These are phyloP conservation scores for Clupea harengus DNA, from an alignment of 2,113 vertebrate genomes.

Conservation along the genomic window DNA sequence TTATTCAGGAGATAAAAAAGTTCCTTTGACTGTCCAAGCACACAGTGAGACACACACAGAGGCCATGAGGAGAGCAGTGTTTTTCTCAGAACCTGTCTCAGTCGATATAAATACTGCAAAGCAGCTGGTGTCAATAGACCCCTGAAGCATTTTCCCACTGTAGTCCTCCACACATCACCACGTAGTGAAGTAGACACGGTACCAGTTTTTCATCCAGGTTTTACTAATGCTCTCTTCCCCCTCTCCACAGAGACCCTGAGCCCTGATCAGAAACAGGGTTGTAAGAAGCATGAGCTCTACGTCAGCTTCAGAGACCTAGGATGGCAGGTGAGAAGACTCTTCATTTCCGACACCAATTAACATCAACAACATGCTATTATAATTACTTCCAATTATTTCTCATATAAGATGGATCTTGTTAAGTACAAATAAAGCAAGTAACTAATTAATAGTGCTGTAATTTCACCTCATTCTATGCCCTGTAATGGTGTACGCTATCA, in stretches of 20 bases:
- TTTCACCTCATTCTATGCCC: no score
- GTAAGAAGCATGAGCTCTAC: constrained; percentile 95
- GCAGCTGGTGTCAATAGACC: neutral
- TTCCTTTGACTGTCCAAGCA: neutral
- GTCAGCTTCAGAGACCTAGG: constrained; percentile 97
- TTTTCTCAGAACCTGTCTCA: neutral
- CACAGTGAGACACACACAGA: neutral
- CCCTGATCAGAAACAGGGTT: constrained; percentile 85
- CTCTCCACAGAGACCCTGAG: constrained; percentile 80
- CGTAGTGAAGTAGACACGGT: neutral
- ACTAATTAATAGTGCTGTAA: neutral
- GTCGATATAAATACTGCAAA: neutral
- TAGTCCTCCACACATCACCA: neutral
- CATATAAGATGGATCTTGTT: no score
- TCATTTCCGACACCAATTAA: no score
- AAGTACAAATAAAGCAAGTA: neutral
- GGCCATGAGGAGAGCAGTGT: neutral
- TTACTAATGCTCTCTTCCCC: neutral
- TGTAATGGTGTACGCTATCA: neutral
- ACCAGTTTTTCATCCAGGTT: neutral
- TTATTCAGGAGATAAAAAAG: neutral
- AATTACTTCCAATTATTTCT: neutral
- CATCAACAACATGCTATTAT: neutral
- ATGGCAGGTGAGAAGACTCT: constrained; percentile 84
- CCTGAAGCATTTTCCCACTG: neutral